A percentile compares a stretch with the other conserved stretches of the same genome.
phyloP scores from a whole-genome alignment of 1,140 invertebrate species.

The Mactra quadrangularis region DNA sequence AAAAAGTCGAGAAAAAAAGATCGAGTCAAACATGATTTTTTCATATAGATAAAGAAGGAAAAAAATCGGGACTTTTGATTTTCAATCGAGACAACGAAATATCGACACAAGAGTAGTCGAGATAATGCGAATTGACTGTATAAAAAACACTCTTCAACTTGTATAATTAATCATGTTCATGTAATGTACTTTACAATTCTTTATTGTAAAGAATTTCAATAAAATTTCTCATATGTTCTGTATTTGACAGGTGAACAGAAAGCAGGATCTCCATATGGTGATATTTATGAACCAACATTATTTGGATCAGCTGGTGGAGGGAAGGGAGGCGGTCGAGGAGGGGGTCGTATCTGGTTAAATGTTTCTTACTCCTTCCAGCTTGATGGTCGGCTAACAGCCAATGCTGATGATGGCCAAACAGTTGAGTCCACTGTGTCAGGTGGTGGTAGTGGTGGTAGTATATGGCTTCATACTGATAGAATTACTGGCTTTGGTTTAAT shows the following conservation, averaged over 20 bases:
- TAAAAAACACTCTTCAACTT: too few relatives aligned
- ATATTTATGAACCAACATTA: constrained; percentile 73
- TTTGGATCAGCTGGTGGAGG: constrained; percentile 77
- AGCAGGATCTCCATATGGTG: constrained; percentile 70
- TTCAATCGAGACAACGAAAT: too few relatives aligned
- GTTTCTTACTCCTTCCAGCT: constrained; percentile 74
- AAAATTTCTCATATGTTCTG: too few relatives aligned
- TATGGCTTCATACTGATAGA: constrained; percentile 72
- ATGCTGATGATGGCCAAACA: constrained; percentile 66
- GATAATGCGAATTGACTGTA: too few relatives aligned
- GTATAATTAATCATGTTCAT: too few relatives aligned
- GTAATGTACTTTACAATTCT: too few relatives aligned
- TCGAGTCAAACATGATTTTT: too few relatives aligned
- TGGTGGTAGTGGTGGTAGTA: constrained; percentile 76
- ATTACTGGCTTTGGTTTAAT: constrained; percentile 71
- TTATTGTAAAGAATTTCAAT: too few relatives aligned
- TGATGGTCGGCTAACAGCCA: constrained; percentile 72
- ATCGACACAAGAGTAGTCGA: too few relatives aligned
- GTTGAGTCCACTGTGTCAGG: constrained; percentile 52
- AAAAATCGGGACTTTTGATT: too few relatives aligned
- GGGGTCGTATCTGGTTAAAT: constrained; percentile 76
- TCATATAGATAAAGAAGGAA: too few relatives aligned
- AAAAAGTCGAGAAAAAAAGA: too few relatives aligned
- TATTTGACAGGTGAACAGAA: constrained; percentile 58
- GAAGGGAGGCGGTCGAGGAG: constrained; percentile 69